phyloP scores from a whole-genome alignment of 2,888 invertebrate species.

The Conops quadrifasciatus region DNA sequence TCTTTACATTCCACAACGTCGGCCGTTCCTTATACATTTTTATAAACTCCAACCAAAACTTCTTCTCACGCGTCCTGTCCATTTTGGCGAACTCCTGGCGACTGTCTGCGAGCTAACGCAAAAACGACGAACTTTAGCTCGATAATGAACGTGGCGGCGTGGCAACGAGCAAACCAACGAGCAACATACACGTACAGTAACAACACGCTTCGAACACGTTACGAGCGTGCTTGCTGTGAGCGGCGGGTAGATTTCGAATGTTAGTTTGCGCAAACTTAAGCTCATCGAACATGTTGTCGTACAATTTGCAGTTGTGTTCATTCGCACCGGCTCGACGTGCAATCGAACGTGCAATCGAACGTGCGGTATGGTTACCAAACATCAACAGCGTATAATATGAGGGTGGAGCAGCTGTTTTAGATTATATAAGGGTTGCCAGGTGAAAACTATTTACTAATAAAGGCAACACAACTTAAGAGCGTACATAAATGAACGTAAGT shows the following conservation, averaged over 20 bases:
- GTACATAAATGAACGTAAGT: too few relatives aligned
- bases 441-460: too few relatives aligned
- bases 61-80: conserved; percentile 20
- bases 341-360: not conserved
- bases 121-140: not conserved
- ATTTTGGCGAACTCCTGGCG: not conserved
- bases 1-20: conserved; percentile 43
- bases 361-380: not conserved
- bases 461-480: too few relatives aligned
- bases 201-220: not conserved
- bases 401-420: too few relatives aligned
- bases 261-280: conserved; percentile 10
- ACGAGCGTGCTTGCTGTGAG: not conserved
- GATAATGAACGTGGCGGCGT: not conserved
- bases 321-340: not conserved
- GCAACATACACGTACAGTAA: conserved; percentile 1
- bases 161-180: not conserved
- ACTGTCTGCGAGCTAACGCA: too few relatives aligned
- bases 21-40: conserved; percentile 41
- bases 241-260: not conserved
- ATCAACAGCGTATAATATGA: too few relatives aligned
- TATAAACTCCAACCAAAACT: conserved; percentile 45
- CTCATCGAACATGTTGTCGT: conserved; percentile 1
- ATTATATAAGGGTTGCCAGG: too few relatives aligned
- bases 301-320: not conserved